phyloP scores from a whole-genome alignment of 2,113 vertebrate species.

The Ia io region DNA sequence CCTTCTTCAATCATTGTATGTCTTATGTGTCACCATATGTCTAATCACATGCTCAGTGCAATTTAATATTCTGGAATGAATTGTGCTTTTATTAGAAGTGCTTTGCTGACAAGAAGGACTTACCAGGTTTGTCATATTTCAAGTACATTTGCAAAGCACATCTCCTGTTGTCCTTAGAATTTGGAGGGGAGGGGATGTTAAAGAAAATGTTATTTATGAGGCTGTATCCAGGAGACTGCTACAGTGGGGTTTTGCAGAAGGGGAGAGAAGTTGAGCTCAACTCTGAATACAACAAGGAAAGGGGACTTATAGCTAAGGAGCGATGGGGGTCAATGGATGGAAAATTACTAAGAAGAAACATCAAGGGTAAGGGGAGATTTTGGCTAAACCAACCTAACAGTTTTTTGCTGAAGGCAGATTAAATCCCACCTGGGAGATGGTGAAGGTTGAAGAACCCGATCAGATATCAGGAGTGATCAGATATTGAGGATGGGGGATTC shows the following conservation, averaged over 20 bases:
- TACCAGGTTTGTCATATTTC: neutral
- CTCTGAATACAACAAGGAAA: neutral
- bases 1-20: neutral
- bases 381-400: neutral
- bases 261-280: neutral
- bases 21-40: neutral
- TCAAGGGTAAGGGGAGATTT: neutral
- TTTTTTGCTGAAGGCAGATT: neutral
- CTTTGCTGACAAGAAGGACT: neutral
- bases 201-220: neutral
- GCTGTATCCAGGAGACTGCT: neutral
- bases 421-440: neutral
- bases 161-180: neutral
- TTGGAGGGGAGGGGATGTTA: neutral
- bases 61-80: slow-evolving; percentile 2
- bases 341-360: neutral
- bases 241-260: neutral
- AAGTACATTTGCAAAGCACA: neutral
- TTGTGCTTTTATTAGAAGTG: slow-evolving; percentile 15
- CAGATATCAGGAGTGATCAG: neutral
- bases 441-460: neutral
- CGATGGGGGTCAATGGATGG: neutral
- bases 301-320: neutral
- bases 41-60: neutral
- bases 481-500: neutral